phyloP scores from a whole-genome alignment of 2,888 invertebrate species.

The Andrena camellia region DNA sequence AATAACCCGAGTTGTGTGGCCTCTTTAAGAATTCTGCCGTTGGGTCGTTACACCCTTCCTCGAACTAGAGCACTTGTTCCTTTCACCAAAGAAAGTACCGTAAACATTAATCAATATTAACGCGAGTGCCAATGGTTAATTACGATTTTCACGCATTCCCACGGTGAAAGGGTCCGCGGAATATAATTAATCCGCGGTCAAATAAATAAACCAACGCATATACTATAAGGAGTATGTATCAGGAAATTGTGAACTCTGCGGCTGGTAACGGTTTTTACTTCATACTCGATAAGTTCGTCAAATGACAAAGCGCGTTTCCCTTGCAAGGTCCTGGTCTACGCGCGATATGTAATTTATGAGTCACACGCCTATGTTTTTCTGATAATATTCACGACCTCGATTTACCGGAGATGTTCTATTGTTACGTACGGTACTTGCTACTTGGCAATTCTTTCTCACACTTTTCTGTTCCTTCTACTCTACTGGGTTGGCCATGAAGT shows the following conservation, averaged over 20 bases:
- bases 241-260: background rate
- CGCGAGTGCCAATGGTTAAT: constrained; percentile 29
- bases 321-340: constrained; percentile 11
- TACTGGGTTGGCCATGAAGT: background rate
- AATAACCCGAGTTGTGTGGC: constrained; percentile 14
- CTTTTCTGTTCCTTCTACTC: background rate
- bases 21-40: constrained; percentile 23
- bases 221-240: background rate
- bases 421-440: background rate
- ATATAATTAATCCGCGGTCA: background rate
- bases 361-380: constrained; percentile 41
- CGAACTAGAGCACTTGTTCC: constrained; percentile 56
- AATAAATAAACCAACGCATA: background rate
- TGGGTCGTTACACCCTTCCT: constrained; percentile 28
- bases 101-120: constrained; percentile 51
- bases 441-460: background rate
- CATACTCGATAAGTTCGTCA: background rate
- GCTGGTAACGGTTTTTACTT: background rate
- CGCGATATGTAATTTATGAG: constrained; percentile 40
- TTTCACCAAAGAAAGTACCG: constrained; percentile 54
- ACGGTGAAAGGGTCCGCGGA: background rate
- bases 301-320: background rate
- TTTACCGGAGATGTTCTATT: background rate
- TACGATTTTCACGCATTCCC: constrained; percentile 2
- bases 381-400: constrained; percentile 22